Evolutionary conservation across 2,113 vertebrate genomes (phyloP).

Genomic region (Numenius arquata): DNA sequence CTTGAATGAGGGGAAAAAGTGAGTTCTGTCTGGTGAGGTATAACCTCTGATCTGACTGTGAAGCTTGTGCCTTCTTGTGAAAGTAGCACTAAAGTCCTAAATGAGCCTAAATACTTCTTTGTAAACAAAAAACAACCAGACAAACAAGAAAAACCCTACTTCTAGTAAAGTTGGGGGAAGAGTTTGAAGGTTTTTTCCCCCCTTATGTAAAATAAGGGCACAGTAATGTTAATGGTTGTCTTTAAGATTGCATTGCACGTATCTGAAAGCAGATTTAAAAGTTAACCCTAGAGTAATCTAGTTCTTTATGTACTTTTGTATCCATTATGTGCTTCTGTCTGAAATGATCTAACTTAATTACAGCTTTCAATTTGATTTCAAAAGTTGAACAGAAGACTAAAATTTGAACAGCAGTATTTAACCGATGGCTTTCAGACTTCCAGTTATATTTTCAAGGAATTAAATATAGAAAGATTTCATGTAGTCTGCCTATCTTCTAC

Average conservation of each 20-base stretch:
- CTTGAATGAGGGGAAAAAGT: neutral
- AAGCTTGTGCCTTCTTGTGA: neutral
- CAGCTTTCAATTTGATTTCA: constrained; percentile 33
- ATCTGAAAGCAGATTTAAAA: neutral
- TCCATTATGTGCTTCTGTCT: constrained; percentile 32
- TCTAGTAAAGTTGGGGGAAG: neutral
- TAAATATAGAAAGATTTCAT: constrained; percentile 38
- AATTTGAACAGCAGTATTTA: constrained; percentile 23
- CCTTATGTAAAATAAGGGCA: neutral
- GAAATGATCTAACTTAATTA: constrained; percentile 34
- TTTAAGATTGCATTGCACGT: neutral
- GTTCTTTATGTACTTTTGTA: neutral
- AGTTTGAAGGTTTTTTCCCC: neutral
- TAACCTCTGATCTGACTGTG: neutral
- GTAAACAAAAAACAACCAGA: neutral
- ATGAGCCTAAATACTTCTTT: neutral
- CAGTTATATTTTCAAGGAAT: constrained; percentile 3
- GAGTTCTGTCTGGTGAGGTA: neutral
- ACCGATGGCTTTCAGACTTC: constrained; percentile 11
- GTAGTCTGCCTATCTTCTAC: neutral
- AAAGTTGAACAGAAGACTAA: constrained; percentile 20
- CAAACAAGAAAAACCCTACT: neutral
- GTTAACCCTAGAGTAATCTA: constrained; percentile 15
- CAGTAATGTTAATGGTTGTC: neutral
- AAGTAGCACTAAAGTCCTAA: neutral